A percentile compares a stretch with the other conserved stretches of the same genome.
Conservation (phyloP, 2,888 invertebrate genomes). For the Chrysomela aeneicollis region DNA sequence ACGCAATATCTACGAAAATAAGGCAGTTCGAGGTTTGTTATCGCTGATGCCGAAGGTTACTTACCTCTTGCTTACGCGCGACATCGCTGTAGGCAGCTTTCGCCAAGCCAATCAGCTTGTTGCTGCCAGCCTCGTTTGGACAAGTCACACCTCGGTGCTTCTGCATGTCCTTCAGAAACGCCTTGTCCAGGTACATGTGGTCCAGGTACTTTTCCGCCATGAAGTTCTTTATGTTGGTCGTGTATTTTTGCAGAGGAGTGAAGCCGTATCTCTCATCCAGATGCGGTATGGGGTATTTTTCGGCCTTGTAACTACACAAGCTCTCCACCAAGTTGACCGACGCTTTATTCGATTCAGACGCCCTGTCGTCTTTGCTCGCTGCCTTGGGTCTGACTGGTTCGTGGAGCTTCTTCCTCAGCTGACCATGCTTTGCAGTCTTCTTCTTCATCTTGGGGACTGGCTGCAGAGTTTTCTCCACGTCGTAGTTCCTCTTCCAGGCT, state of each 20-base stretch:
- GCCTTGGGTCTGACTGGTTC: neutral
- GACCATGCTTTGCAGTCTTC: slow-evolving; percentile 16
- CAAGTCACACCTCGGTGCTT: slow-evolving; percentile 52
- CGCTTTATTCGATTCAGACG: neutral
- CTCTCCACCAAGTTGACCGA: slow-evolving; percentile 44
- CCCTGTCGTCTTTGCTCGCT: neutral
- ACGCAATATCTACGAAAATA: slow-evolving; percentile 46
- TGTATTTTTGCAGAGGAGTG: slow-evolving; percentile 56
- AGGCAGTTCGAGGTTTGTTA: neutral
- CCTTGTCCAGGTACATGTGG: slow-evolving; percentile 59
- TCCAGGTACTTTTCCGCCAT: slow-evolving; percentile 61
- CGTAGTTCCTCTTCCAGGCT: slow-evolving; percentile 55
- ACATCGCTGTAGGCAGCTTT: slow-evolving; percentile 53
- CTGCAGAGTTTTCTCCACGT: slow-evolving; percentile 48
- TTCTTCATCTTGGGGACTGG: slow-evolving; percentile 45
- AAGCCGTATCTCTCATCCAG: neutral
- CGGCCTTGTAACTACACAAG: slow-evolving; percentile 49
- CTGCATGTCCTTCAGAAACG: slow-evolving; percentile 56
- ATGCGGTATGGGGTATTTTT: slow-evolving; percentile 47
- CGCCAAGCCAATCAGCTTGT: slow-evolving; percentile 50
- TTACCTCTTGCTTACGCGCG: slow-evolving; percentile 58
- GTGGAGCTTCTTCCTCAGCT: neutral
- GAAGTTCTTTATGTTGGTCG: slow-evolving; percentile 57
- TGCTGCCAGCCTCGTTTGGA: slow-evolving; percentile 56
- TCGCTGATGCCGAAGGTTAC: neutral